Evolutionary conservation across 2,888 invertebrate species (phyloP).

Genomic region (Pomacea canaliculata): DNA sequence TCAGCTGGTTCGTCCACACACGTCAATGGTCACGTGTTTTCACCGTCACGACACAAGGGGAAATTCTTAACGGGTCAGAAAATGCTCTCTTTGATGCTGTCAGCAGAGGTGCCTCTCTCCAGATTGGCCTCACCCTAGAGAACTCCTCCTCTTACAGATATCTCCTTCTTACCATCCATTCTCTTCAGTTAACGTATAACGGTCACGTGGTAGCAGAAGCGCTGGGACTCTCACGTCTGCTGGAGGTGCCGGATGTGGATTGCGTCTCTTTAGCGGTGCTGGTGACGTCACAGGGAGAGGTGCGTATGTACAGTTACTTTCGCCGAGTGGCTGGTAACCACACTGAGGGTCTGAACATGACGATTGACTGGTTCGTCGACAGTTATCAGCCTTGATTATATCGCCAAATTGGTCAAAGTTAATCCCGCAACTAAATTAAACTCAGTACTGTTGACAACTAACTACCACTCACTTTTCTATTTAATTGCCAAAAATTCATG

Average conservation of each 20-base stretch:
- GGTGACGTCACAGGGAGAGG: constrained; percentile 20
- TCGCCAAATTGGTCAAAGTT: no score
- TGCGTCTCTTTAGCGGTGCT: constrained; percentile 7
- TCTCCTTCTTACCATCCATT: background rate
- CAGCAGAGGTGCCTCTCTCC: constrained; percentile 2
- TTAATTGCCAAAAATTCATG: no score
- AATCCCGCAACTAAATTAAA: no score
- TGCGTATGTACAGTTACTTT: constrained; percentile 8
- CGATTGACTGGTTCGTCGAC: constrained; percentile 17
- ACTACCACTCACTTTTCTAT: no score
- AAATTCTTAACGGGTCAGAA: constrained; percentile 3
- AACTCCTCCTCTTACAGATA: background rate
- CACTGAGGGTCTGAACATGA: background rate
- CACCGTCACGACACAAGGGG: constrained; percentile 14
- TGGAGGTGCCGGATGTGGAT: constrained; percentile 5
- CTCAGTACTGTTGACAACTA: no score
- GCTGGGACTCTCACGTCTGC: constrained; percentile 3
- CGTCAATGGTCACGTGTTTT: constrained; percentile 19
- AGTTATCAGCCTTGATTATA: background rate
- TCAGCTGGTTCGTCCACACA: constrained; percentile 13
- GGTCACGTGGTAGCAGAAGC: background rate
- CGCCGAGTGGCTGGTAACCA: constrained; percentile 1
- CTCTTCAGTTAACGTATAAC: background rate
- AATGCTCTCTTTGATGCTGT: background rate
- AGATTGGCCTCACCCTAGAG: background rate